Conservation (phyloP, 2,888 invertebrate genomes). For the Elysia crispata region DNA sequence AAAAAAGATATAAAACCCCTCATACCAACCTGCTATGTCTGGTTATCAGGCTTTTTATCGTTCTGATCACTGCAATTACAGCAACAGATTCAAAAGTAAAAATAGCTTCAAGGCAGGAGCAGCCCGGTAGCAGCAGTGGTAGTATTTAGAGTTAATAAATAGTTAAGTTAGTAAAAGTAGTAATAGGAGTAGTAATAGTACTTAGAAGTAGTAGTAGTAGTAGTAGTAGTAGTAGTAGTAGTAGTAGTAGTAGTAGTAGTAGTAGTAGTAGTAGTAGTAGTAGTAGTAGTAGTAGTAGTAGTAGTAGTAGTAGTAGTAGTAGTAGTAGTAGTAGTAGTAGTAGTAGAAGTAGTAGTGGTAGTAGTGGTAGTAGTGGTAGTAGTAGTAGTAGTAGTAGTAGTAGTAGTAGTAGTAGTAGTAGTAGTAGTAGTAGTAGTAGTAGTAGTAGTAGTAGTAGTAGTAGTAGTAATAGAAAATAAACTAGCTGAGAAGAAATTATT, state of each 20-base stretch:
- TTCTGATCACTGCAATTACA: no score
- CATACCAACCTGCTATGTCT: no score
- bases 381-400: constrained; percentile 24
- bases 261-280: constrained; percentile 28
- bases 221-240: constrained; percentile 18
- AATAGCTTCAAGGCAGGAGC: no score
- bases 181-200: no score
- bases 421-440: constrained; percentile 28
- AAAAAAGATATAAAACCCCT: no score
- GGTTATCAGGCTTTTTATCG: no score
- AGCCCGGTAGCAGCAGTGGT: no score
- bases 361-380: neutral
- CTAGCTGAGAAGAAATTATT: no score
- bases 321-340: neutral
- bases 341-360: neutral
- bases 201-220: constrained; percentile 20
- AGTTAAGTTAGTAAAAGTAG: no score
- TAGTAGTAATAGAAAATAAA: constrained; percentile 2
- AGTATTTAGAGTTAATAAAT: no score
- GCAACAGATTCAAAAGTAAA: no score
- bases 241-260: constrained; percentile 22
- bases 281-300: constrained; percentile 20
- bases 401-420: constrained; percentile 15
- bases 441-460: constrained; percentile 28
- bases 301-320: neutral